Evolutionary conservation across 2,888 invertebrate species (phyloP), one percentile per base, ranked within the genome.

Genomic region (Epicampocera succincta): DNA sequence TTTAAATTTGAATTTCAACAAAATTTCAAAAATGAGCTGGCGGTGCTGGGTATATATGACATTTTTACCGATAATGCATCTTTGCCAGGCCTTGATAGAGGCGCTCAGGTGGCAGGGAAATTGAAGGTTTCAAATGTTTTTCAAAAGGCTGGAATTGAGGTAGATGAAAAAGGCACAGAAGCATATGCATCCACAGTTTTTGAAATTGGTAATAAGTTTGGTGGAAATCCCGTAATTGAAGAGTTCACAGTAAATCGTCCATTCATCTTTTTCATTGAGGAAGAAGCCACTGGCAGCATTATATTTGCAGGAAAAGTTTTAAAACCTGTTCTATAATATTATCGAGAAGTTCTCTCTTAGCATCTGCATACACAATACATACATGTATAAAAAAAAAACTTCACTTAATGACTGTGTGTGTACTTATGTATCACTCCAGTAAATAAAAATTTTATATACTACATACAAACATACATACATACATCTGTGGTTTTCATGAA

Each of bases 211-310:
- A 95, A 95, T 90, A 82, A 82, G 65, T 77, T 77, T 54, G 94
- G 95, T 0, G 93, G 93, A 75, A 92, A 92, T 44, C 92, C 92
- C 38, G 61, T 76, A 3, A 90, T 91, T 4, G 90, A 91, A 74
- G 92, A 93, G 72, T 94, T 96, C 87, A 92, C 93, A 52, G 96
- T 94, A 1, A 93, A 94, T 87, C 94, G 93, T 83, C 96, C 96
- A 0, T 96, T 96, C 91, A 87, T 96, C 68, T 96, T 96, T 91
- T 95, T 95, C 89, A 95, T 96, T 81, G 95, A 95, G 87, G 96
- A 96, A 85, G 95, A 95, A 86, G 91, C 91, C 0, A 94, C 94
- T 0, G 93, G 94, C n/a, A 95, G 95, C 44, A 92, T 96, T 61
- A 90, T 96, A 25, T 96, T 95, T 90, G 93, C 95, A 38, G 96